A percentile compares a stretch with the other conserved stretches of the same genome.
Evolutionary conservation across 2,113 vertebrate genomes (phyloP).

Genomic region (Poecilia latipinna): DNA sequence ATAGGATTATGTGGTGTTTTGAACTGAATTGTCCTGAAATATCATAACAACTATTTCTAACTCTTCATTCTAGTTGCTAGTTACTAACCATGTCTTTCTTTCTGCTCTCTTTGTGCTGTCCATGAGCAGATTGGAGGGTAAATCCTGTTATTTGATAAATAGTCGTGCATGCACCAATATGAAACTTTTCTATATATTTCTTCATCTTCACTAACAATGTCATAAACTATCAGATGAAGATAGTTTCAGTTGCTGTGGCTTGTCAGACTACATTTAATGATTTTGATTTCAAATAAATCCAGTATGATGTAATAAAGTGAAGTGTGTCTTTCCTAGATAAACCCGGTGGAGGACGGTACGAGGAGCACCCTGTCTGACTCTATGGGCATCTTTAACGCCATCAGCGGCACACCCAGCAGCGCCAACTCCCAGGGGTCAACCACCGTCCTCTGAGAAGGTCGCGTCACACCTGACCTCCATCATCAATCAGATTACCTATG

Average conservation of each 20-base stretch:
- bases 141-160: constrained; percentile 68
- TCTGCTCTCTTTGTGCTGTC: constrained; percentile 74
- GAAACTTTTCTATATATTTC: neutral
- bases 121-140: constrained; percentile 94
- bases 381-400: constrained; percentile 94
- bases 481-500: neutral
- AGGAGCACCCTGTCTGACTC: constrained; percentile 90
- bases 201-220: neutral
- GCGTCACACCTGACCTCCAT: neutral
- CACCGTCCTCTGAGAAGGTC: constrained; percentile 80
- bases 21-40: neutral
- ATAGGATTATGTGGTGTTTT: neutral
- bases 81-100: constrained; percentile 54
- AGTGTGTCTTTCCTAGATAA: constrained; percentile 82
- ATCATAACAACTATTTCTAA: neutral
- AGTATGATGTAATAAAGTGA: neutral
- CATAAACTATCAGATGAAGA: too few species aligned
- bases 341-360: constrained; percentile 81
- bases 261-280: neutral
- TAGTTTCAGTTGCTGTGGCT: too few species aligned
- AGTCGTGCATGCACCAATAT: neutral
- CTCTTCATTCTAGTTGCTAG: neutral
- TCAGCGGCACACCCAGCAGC: constrained; percentile 91
- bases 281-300: neutral
- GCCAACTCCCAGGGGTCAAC: constrained; percentile 87